Evolutionary conservation across 2,888 invertebrate species (phyloP).

Genomic region (Caenorhabditis sp.): DNA sequence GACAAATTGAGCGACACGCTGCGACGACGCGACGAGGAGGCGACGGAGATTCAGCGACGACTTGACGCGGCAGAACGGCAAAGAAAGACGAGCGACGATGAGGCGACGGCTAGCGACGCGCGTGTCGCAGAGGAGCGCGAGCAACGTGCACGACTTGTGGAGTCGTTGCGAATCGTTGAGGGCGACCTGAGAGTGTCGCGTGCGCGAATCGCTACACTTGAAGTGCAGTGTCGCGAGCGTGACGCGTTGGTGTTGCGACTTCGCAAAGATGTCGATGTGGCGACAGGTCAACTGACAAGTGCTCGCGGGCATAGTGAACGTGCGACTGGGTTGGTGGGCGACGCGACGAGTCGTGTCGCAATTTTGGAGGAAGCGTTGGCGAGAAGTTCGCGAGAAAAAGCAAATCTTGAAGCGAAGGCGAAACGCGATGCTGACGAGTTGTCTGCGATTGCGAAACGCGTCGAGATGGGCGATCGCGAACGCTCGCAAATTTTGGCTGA

Average conservation of each 20-base stretch:
- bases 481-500: neutral
- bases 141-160: conserved; percentile 7
- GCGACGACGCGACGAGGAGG: conserved; percentile 22
- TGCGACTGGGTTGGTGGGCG: no score
- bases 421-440: neutral
- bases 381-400: neutral
- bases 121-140: no score
- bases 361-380: neutral
- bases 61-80: conserved; percentile 29
- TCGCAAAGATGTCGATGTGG: neutral
- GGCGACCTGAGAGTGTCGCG: neutral
- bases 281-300: neutral
- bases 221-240: neutral
- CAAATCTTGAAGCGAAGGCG: neutral
- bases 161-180: neutral
- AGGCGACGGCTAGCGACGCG: conserved; percentile 5
- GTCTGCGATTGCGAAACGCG: neutral
- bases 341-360: no score
- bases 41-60: conserved; percentile 25
- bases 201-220: neutral
- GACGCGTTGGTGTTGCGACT: neutral
- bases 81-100: conserved; percentile 9
- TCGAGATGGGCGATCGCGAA: neutral
- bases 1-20: conserved; percentile 26
- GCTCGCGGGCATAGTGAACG: neutral